Evolutionary conservation across 2,797 vertebrate genomes (phyloP).

Genomic region (Spinus olivaceus): DNA sequence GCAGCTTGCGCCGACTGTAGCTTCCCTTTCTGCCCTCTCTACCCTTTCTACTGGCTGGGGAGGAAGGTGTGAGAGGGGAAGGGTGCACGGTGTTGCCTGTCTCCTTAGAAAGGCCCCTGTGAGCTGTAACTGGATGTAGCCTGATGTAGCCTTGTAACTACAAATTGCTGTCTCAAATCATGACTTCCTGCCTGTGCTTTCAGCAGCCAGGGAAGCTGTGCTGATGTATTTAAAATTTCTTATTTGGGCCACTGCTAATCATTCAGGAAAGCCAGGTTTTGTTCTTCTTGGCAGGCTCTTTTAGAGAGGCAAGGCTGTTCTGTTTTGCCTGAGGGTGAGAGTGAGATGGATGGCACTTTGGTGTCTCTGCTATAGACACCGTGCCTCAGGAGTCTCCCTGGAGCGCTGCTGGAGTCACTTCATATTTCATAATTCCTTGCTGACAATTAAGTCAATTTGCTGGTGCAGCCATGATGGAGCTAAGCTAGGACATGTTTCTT

Average conservation of each 20-base stretch:
- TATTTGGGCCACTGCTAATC: background rate
- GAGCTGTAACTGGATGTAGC: background rate
- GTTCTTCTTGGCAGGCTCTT: background rate
- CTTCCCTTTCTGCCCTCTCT: background rate
- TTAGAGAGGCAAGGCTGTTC: background rate
- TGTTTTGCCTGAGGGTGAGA: constrained; percentile 3
- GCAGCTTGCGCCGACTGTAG: background rate
- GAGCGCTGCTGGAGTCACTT: constrained; percentile 31
- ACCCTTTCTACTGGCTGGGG: background rate
- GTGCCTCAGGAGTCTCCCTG: background rate
- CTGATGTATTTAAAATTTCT: background rate
- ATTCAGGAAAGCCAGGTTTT: background rate
- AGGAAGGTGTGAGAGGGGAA: background rate
- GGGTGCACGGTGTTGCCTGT: fast-evolving
- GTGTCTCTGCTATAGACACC: constrained; percentile 10
- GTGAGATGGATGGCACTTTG: constrained; percentile 23
- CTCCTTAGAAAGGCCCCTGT: background rate
- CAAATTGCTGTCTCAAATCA: background rate
- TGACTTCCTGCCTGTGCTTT: background rate
- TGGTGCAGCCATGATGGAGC: constrained; percentile 53
- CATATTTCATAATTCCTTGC: constrained; percentile 44
- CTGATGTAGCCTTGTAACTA: background rate
- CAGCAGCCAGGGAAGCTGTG: background rate
- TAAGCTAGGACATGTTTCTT: constrained; percentile 49
- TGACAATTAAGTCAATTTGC: constrained; percentile 67